Conservation (phyloP, 2,888 invertebrate genomes). For the Halocaridina rubra region DNA sequence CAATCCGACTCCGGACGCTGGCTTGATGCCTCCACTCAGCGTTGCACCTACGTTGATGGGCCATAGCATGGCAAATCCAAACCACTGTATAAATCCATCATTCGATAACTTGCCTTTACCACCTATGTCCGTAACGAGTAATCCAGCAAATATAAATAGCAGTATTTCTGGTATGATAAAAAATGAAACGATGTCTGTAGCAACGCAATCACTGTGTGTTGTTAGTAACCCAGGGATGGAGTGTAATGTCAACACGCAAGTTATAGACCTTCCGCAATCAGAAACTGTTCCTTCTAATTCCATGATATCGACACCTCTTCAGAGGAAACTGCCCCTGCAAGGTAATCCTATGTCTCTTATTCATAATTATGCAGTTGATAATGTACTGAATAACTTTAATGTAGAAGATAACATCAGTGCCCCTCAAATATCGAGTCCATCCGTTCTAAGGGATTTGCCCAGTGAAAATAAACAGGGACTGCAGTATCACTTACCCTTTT, state of each 20-base stretch:
- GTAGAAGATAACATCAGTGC: neutral
- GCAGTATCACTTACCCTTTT: conserved; percentile 33
- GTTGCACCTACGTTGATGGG: conserved; percentile 30
- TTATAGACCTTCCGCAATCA: conserved; percentile 32
- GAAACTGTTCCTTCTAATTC: conserved; percentile 15
- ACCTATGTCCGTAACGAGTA: conserved; percentile 39
- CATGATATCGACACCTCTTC: conserved; percentile 11
- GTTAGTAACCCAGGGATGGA: conserved; percentile 12
- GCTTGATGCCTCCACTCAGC: conserved; percentile 29
- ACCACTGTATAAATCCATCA: conserved; percentile 32
- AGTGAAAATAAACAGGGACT: conserved; percentile 13
- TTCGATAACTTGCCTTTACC: conserved; percentile 38
- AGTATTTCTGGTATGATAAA: conserved; percentile 7
- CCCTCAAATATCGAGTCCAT: neutral
- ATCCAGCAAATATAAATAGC: neutral
- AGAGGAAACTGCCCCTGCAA: conserved; percentile 29
- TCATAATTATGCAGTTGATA: conserved; percentile 25
- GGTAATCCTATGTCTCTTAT: neutral
- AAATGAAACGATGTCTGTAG: neutral
- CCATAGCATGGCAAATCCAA: conserved; percentile 9
- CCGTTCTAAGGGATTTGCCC: conserved; percentile 4
- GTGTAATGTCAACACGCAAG: conserved; percentile 24
- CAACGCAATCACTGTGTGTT: conserved; percentile 34
- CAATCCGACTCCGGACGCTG: neutral
- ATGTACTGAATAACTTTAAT: conserved; percentile 15